These are phyloP conservation scores for Eupleurogrammus muticus DNA, from an alignment of 2,797 vertebrate species.

Conservation along the genomic window DNA sequence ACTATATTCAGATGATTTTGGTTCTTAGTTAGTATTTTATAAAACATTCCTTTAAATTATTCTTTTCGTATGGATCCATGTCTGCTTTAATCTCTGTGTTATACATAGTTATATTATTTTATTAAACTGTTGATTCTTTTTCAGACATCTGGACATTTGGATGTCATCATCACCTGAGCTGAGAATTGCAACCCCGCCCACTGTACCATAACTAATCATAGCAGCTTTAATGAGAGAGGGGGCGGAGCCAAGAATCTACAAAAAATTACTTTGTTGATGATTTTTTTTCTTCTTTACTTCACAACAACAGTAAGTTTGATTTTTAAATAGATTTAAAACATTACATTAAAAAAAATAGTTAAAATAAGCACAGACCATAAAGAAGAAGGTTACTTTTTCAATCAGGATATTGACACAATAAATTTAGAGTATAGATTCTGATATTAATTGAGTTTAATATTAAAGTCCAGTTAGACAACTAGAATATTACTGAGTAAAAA, in stretches of 20 bases:
- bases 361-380: neutral
- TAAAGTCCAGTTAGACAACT: too few species aligned
- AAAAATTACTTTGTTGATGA: neutral
- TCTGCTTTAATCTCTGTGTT: too few species aligned
- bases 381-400: neutral
- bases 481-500: too few species aligned
- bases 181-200: neutral
- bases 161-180: slow-evolving; percentile 7
- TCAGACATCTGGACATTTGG: slow-evolving; percentile 21
- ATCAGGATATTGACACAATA: too few species aligned
- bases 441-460: too few species aligned
- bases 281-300: neutral
- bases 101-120: too few species aligned
- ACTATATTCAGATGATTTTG: too few species aligned
- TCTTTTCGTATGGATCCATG: too few species aligned
- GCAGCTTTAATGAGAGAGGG: slow-evolving; percentile 4
- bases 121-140: neutral
- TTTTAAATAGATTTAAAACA: neutral
- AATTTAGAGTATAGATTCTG: too few species aligned
- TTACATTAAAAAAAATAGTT: too few species aligned
- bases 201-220: slow-evolving; percentile 25
- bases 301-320: neutral
- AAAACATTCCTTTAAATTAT: too few species aligned
- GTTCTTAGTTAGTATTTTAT: too few species aligned
- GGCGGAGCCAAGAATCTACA: neutral